Percentiles rank a stretch among this genome's conserved stretches.
phyloP scores from a whole-genome alignment of 1,140 invertebrate species.

The Trachymyrmex cornetzi region DNA sequence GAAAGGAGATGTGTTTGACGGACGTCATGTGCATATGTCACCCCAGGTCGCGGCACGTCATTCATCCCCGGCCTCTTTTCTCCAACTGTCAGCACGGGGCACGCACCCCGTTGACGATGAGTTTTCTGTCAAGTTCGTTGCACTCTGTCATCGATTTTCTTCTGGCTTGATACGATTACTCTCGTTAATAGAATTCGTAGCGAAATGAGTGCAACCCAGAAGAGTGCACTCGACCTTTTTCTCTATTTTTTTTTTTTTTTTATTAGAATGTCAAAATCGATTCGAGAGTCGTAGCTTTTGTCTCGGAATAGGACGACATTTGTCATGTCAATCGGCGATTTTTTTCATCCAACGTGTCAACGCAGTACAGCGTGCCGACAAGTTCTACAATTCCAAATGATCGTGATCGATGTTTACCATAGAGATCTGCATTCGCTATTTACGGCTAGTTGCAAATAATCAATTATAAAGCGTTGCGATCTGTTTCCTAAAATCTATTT shows the following conservation, averaged over 20 bases:
- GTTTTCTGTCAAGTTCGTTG: conserved; percentile 76
- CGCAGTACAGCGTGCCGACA: neutral
- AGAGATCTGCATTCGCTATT: neutral
- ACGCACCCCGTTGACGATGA: conserved; percentile 56
- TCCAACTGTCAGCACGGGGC: conserved; percentile 54
- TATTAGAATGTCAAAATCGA: conserved; percentile 8
- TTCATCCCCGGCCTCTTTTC: conserved; percentile 72
- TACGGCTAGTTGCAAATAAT: conserved; percentile 21
- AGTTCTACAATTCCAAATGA: neutral
- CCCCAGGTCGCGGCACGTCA: conserved; percentile 65
- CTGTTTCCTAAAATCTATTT: neutral
- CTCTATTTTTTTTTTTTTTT: neutral
- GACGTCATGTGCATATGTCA: conserved; percentile 75
- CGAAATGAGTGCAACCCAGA: neutral
- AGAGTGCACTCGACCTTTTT: neutral
- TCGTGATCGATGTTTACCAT: conserved; percentile 16
- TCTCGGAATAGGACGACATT: conserved; percentile 52
- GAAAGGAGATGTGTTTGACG: conserved; percentile 70
- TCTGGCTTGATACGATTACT: conserved; percentile 55
- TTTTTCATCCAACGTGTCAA: conserved; percentile 19
- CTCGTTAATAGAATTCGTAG: conserved; percentile 61
- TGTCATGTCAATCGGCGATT: conserved; percentile 22
- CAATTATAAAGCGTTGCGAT: neutral
- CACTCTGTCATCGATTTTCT: conserved; percentile 74
- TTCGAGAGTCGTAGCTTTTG: conserved; percentile 44